Evolutionary conservation across 2,797 vertebrate species (phyloP), one percentile per base, ranked within the genome.

Genomic region (Spheniscus humboldti): DNA sequence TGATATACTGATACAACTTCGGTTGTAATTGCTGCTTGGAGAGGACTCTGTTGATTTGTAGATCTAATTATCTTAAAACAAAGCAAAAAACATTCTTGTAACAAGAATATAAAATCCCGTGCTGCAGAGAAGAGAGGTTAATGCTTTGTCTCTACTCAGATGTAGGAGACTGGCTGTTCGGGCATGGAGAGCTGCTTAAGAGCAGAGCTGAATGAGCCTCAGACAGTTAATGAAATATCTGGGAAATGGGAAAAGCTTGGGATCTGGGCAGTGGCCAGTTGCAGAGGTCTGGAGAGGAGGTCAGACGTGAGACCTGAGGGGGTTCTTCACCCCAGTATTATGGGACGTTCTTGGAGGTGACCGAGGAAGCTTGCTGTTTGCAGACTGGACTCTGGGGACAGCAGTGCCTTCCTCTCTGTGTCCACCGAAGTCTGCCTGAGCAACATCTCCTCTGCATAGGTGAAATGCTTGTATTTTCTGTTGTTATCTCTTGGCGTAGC

Each of bases 321-420:
- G 3, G 1, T 5, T 83, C 45, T 72, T 90, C 1, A 5, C 47
- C 11, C 43, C 23, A 10, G 19, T 59, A 16, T 35, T 60, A 11
- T 30, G 72, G 19, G n/a, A 43, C 2, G 0, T 67, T 48, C 13
- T n/a, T 39, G 33, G 15, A 75, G 19, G 23, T 41, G 56, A 59
- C 33, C 3, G 3, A 55, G 41, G 72, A 23, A 80, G n/a, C 27
- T 55, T 77, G 23, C 28, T 59, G 10, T 33, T 63, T 2, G 3
- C 63, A 67, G 43, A 22, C 28, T 64, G 50, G 48, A 39, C 60
- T 76, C n/a, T 20, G 23, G 79, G 60, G 13, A 47, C 37, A 50
- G 33, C 25, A 14, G 28, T 3, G 0, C 10, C 19, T 55, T 76
- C 31, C 16, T 4, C 0, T 20, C 28, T 56, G 4, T 33, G 77